These are phyloP conservation scores for Dendrophyllia cribrosa DNA, from an alignment of 64 coral and sea anemone genomes.

Conservation along the genomic window DNA sequence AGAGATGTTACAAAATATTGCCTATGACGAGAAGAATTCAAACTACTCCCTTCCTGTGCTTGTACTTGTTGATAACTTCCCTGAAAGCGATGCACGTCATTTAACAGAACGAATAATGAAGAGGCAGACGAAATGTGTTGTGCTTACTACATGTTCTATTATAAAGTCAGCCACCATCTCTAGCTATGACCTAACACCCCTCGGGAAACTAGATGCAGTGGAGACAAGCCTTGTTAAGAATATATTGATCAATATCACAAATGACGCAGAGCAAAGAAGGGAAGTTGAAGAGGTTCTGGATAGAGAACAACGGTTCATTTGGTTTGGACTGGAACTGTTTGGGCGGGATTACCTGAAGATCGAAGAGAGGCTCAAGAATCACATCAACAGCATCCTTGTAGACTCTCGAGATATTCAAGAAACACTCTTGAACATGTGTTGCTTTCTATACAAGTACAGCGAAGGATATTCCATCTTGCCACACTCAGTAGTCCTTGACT, in stretches of 20 bases:
- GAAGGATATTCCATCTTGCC: constrained; percentile 46
- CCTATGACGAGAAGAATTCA: neutral
- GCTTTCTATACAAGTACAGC: constrained; percentile 60
- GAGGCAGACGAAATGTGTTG: constrained; percentile 46
- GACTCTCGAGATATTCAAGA: no score
- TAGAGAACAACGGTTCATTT: constrained; percentile 68
- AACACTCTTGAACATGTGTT: constrained; percentile 50
- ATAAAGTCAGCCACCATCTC: neutral
- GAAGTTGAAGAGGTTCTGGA: constrained; percentile 61
- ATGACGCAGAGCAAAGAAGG: neutral
- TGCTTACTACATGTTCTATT: constrained; percentile 69
- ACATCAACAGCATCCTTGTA: constrained; percentile 43
- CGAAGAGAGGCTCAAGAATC: constrained; percentile 45
- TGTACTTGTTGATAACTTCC: constrained; percentile 55
- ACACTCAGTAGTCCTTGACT: constrained; percentile 39
- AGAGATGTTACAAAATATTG: neutral
- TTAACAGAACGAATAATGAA: constrained; percentile 24
- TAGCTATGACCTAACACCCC: no score
- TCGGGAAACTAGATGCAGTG: no score
- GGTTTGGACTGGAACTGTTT: constrained; percentile 81
- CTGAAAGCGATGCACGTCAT: neutral
- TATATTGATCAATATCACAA: constrained; percentile 35
- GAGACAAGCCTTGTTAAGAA: constrained; percentile 30
- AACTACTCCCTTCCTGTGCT: constrained; percentile 14
- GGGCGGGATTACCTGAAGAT: constrained; percentile 67